These are phyloP conservation scores for Chamaetylas fuelleborni DNA, from an alignment of 2,113 vertebrate species.

Conservation along the genomic window DNA sequence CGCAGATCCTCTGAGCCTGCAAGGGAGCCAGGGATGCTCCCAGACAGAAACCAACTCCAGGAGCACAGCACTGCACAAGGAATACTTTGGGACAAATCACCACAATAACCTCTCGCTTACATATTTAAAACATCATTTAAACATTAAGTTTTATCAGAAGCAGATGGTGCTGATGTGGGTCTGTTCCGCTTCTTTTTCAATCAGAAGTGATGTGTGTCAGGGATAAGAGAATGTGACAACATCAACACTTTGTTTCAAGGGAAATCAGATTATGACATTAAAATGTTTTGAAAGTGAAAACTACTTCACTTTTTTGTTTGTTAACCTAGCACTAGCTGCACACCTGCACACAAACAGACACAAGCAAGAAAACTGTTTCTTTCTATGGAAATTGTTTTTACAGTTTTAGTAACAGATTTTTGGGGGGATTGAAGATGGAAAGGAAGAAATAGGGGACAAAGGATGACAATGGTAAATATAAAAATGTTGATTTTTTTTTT, in stretches of 20 bases:
- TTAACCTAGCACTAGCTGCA: neutral
- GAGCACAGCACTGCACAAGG: neutral
- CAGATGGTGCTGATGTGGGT: neutral
- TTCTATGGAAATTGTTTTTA: neutral
- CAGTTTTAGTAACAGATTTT: neutral
- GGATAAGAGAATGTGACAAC: constrained; percentile 7
- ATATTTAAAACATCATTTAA: neutral
- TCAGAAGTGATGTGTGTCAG: neutral
- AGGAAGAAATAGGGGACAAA: neutral
- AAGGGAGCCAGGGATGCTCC: neutral
- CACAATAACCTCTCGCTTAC: neutral
- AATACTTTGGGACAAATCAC: neutral
- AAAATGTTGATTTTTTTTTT: neutral
- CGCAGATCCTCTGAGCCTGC: neutral
- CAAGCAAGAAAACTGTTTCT: neutral
- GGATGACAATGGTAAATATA: neutral
- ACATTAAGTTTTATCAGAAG: neutral
- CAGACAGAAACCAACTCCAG: neutral
- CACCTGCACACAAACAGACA: neutral
- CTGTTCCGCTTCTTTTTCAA: neutral
- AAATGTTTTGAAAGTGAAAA: constrained; percentile 21
- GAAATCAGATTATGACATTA: constrained; percentile 44
- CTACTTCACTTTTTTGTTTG: neutral
- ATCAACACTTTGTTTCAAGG: constrained; percentile 7
- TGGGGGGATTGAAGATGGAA: neutral